Percentiles rank a stretch among this genome's conserved stretches.
phyloP scores from a whole-genome alignment of 1,140 invertebrate genomes.

The Diabrotica virgifera region DNA sequence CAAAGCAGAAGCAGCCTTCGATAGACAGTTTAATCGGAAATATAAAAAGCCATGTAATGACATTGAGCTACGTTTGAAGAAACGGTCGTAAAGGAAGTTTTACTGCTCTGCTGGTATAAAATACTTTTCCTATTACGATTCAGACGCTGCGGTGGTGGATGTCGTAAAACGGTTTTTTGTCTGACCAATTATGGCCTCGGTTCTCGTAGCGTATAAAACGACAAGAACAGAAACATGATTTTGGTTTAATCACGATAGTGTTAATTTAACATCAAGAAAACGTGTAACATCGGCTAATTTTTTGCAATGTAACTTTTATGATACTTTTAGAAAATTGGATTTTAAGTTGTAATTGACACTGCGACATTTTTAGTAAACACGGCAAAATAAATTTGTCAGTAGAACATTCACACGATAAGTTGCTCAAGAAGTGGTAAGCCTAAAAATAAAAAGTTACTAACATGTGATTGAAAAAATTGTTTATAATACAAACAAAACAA shows the following conservation, averaged over 20 bases:
- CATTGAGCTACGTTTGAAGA: background rate
- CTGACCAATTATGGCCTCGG: background rate
- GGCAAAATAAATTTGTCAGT: too few species aligned
- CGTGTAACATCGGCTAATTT: too few species aligned
- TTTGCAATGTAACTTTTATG: too few species aligned
- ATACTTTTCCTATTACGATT: background rate
- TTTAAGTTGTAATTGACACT: too few species aligned
- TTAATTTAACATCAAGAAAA: background rate
- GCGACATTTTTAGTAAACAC: too few species aligned
- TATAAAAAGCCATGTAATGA: conserved; percentile 3
- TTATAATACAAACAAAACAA: too few species aligned
- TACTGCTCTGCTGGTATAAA: background rate
- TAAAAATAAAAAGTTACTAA: too few species aligned
- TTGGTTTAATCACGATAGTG: background rate
- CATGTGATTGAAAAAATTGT: too few species aligned
- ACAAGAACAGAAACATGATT: background rate
- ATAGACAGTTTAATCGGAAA: conserved; percentile 2
- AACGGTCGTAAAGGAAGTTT: background rate
- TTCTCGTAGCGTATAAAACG: background rate
- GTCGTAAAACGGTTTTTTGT: background rate
- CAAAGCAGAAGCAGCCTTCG: background rate
- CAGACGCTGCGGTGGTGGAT: background rate
- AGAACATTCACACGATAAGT: too few species aligned
- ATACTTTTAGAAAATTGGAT: too few species aligned
- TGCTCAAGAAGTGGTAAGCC: too few species aligned